A percentile compares a stretch with the other conserved stretches of the same genome.
Conservation (phyloP, 2,888 invertebrate genomes). For the Leptopilina myrica region DNA sequence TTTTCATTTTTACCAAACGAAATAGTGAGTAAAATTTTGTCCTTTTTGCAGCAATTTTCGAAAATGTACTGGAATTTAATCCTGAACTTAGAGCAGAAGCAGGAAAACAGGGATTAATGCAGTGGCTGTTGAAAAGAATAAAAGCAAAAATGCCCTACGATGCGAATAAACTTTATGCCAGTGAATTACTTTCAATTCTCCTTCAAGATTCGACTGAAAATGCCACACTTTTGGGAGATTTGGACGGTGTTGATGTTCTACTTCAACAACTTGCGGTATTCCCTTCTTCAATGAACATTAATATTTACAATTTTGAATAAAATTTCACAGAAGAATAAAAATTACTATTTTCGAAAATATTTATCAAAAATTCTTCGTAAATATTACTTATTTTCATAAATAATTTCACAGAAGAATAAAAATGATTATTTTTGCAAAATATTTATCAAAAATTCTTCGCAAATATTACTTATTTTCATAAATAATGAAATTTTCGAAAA, state of each 20-base stretch:
- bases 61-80: constrained; percentile 95
- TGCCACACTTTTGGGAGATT: constrained; percentile 88
- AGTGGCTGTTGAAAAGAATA: constrained; percentile 94
- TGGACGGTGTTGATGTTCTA: constrained; percentile 97
- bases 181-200: constrained; percentile 96
- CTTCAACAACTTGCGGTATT: constrained; percentile 93
- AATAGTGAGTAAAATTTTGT: constrained; percentile 26
- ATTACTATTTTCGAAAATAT: too few species aligned
- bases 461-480: too few species aligned
- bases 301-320: too few species aligned
- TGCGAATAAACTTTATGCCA: constrained; percentile 95
- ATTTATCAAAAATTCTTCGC: too few species aligned
- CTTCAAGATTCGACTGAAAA: constrained; percentile 93
- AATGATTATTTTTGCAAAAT: too few species aligned
- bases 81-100: constrained; percentile 90
- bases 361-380: too few species aligned
- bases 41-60: constrained; percentile 86
- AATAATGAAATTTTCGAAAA: too few species aligned
- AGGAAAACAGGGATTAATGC: constrained; percentile 92
- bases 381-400: too few species aligned
- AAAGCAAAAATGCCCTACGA: constrained; percentile 95
- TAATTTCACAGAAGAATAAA: too few species aligned
- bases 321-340: too few species aligned
- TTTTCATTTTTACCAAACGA: background rate
- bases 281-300: too few species aligned